Percentiles rank a stretch among this genome's conserved stretches.
Conservation (phyloP, 2,797 vertebrate genomes). For the Anomalospiza imberbis region DNA sequence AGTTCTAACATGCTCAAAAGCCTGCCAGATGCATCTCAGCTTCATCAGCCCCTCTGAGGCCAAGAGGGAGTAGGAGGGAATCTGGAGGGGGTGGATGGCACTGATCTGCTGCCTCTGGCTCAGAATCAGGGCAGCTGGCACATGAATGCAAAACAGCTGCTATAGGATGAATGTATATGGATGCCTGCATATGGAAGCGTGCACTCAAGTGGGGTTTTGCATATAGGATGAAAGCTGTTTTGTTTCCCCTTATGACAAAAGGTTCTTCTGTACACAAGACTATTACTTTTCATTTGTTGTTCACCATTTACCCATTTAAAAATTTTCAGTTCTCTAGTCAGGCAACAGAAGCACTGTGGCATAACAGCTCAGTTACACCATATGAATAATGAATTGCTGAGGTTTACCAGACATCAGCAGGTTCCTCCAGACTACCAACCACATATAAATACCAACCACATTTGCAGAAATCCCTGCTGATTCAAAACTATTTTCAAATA, state of each 20-base stretch:
- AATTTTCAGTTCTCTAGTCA: not conserved
- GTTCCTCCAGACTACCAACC: not conserved
- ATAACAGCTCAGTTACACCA: not conserved
- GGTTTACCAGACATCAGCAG: not conserved
- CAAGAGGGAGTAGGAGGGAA: not conserved
- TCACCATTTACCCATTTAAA: not conserved
- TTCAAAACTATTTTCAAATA: constrained; percentile 23
- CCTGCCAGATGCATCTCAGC: not conserved
- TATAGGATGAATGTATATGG: not conserved
- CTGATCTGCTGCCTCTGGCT: not conserved
- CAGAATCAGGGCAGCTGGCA: not conserved
- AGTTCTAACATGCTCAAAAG: not conserved
- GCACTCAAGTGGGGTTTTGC: not conserved
- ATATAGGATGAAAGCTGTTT: not conserved
- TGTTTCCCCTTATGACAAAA: not conserved
- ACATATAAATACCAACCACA: not conserved
- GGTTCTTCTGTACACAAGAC: not conserved
- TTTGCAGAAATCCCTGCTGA: constrained; percentile 10
- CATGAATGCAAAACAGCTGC: not conserved
- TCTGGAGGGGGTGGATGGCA: not conserved
- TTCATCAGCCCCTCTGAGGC: not conserved
- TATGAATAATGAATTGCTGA: not conserved
- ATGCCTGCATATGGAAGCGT: not conserved
- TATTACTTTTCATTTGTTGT: not conserved
- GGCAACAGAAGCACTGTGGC: not conserved